Conservation (phyloP, 2,797 vertebrate genomes). For the Cirrhinus molitorella region DNA sequence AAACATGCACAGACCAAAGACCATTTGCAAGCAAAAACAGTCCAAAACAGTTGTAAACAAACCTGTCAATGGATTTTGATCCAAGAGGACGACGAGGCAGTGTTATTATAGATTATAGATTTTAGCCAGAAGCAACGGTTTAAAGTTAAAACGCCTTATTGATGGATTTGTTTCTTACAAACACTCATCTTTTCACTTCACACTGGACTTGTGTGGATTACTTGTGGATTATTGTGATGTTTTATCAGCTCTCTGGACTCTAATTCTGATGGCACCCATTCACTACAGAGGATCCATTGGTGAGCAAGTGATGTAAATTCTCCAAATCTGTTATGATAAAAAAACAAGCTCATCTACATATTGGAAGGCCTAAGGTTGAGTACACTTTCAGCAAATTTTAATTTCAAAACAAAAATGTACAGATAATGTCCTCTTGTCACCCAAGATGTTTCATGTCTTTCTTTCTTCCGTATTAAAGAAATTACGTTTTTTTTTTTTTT, state of each 20-base stretch:
- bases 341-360: background rate
- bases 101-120: background rate
- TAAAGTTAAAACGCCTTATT: background rate
- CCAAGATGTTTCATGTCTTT: too few relatives aligned
- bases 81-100: background rate
- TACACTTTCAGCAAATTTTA: background rate
- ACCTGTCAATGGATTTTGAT: background rate
- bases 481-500: too few relatives aligned
- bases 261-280: background rate
- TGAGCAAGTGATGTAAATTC: background rate
- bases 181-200: background rate
- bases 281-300: background rate
- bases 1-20: background rate
- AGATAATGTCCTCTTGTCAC: too few relatives aligned
- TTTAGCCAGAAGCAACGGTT: background rate
- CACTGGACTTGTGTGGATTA: background rate
- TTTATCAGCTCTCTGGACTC: background rate
- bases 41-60: background rate
- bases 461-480: too few relatives aligned
- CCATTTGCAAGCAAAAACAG: background rate
- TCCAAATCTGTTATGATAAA: background rate
- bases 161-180: background rate
- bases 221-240: background rate
- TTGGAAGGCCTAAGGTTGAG: background rate
- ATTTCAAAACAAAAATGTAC: too few relatives aligned